Base-by-base conservation (phyloP, 2,113 vertebrate genomes). In the Alethe castanea region DNA sequence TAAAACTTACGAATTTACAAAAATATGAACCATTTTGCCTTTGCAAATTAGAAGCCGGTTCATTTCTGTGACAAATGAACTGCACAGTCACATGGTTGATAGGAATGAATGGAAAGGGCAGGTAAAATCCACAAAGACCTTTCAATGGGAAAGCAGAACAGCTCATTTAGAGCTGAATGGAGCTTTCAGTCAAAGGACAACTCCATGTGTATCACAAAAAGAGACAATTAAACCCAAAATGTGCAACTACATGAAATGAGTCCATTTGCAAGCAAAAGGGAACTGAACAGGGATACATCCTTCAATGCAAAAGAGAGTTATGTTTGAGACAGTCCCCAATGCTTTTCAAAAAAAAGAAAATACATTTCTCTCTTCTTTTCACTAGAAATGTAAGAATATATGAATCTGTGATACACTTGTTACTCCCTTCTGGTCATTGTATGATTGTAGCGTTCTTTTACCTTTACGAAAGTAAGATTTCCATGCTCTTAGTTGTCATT, bases 391-490 rank as follows among this genome's bases (percentile, higher is more conserved):
- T 2, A 91, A 14, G 24, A 90, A 52, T 23, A 26, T 6, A 61
- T 23, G 7, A 18, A 69, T 20, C 36, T 62, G 24, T 5, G 38
- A 50, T 8, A 29, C 12, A 44, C 9, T 80, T 66, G 57, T 19
- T 42, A 57, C 12, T 59, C 38, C 71, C 42, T 45, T 53, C n/a
- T 60, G 36, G 40, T 72, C 42, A 61, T 36, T 56, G 12, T 4
- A 45, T 0, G 0, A 73, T 11, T 50, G 38, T 1, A 65, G 33
- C 2, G 8, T 18, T 70, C 31, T 82, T 81, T 25, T 15, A 47
- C 3, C 33, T 53, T 67, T 23, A 79, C 7, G 69, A 47, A 77
- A 67, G 8, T 29, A 56, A 15, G 13, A 72, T 65, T 73, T 44
- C 9, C 38, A 61, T 24, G 26, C 9, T 92, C 48, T 66, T 52